A percentile compares a stretch with the other conserved stretches of the same genome.
Evolutionary conservation across 1,140 invertebrate species (phyloP).

Genomic region (Drosophila repletoides): DNA sequence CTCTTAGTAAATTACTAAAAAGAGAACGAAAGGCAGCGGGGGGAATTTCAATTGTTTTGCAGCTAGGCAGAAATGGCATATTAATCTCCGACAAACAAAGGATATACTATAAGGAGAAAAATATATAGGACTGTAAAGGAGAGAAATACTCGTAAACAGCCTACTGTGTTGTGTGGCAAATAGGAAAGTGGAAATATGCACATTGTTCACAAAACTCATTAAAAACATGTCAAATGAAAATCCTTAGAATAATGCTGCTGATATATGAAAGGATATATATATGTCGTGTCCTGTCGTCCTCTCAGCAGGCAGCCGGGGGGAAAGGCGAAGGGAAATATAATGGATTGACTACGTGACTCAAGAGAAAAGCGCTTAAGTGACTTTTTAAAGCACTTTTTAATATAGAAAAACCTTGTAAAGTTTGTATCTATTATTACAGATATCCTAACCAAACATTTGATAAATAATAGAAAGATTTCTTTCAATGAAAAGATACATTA

Average conservation of each 20-base stretch:
- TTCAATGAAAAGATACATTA: not conserved
- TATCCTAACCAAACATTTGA: too few species aligned
- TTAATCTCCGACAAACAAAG: conserved; percentile 16
- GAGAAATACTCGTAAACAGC: not conserved
- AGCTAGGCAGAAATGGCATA: too few species aligned
- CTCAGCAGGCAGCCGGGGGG: not conserved
- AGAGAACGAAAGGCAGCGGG: conserved; percentile 11
- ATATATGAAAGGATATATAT: too few species aligned
- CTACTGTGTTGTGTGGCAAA: conserved; percentile 13
- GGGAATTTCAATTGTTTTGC: too few species aligned
- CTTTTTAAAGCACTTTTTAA: too few species aligned
- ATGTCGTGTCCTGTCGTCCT: too few species aligned
- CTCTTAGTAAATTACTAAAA: conserved; percentile 16
- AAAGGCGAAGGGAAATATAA: too few species aligned
- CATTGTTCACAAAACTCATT: conserved; percentile 19
- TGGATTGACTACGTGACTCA: too few species aligned
- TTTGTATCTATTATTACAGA: too few species aligned
- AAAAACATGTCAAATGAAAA: conserved; percentile 22
- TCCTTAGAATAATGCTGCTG: not conserved
- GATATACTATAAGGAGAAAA: not conserved
- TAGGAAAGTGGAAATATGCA: conserved; percentile 11
- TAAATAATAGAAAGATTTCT: too few species aligned
- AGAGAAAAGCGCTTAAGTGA: too few species aligned
- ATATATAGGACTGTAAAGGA: not conserved
- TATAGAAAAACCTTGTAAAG: too few species aligned